Evolutionary conservation across 2,888 invertebrate species (phyloP).

Genomic region (Yponomeuta malinellus): DNA sequence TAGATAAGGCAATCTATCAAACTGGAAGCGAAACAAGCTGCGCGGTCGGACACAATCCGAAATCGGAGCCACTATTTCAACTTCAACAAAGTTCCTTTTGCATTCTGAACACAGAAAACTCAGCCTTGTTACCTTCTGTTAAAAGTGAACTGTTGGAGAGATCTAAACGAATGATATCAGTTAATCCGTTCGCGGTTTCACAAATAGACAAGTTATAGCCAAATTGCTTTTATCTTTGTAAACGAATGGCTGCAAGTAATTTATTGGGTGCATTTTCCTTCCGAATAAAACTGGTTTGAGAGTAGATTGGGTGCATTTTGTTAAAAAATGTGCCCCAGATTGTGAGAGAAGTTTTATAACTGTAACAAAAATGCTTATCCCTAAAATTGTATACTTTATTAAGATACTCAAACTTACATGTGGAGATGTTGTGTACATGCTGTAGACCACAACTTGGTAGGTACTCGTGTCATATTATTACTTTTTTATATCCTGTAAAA

Average conservation of each 20-base stretch:
- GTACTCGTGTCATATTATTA: too few relatives aligned
- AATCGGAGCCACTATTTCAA: conserved; percentile 17
- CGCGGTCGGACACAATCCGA: conserved; percentile 18
- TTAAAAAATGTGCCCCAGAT: not conserved
- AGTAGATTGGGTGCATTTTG: not conserved
- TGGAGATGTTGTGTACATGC: too few relatives aligned
- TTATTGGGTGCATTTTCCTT: not conserved
- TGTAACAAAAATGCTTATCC: not conserved
- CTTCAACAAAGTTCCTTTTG: conserved; percentile 1
- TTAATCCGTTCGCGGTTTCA: conserved; percentile 15
- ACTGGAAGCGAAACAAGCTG: conserved; percentile 16
- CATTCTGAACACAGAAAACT: not conserved
- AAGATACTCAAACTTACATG: too few relatives aligned
- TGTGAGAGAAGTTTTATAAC: not conserved
- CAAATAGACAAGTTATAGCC: conserved; percentile 18
- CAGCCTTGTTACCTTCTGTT: not conserved
- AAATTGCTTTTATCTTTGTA: conserved; percentile 23
- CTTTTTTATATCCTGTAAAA: too few relatives aligned
- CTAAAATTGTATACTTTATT: too few relatives aligned
- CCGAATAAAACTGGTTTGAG: not conserved
- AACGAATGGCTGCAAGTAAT: conserved; percentile 31
- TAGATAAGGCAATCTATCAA: conserved; percentile 49
- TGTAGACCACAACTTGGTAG: too few relatives aligned
- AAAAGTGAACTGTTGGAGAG: not conserved
- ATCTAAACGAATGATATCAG: not conserved